Base-by-base conservation (phyloP, 2,797 vertebrate genomes). In the Toxotes lorentzi region DNA sequence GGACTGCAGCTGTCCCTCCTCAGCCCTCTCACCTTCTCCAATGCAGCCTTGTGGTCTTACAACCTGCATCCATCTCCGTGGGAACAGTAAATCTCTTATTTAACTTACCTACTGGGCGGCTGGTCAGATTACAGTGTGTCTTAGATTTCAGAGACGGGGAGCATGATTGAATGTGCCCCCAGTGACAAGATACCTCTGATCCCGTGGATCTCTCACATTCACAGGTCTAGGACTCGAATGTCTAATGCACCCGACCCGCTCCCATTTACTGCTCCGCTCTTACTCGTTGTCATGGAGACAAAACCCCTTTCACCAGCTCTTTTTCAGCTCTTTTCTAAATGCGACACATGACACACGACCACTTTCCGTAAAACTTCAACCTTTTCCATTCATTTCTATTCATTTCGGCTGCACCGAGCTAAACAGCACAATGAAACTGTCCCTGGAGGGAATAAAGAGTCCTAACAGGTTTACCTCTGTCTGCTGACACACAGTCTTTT, bases 261-360 rank as follows among this genome's bases (percentile, higher is more conserved):
- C 75, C 77, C 63, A 75, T 90, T 85, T 41, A 79, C 86, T 77
- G 79, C 81, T 76, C 84, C 14, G 34, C 73, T 88, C 83, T 82
- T 17, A 60, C 89, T 85, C 79, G 90, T 92, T 90, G 89, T 91
- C 91, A 93, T 91, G 90, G 93, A 89, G 90, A 93, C 91, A 84
- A 85, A 86, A n/a, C 63, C 79, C 56, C 64, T 79, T 50, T 76
- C 63, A 40, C 62, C 76, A 58, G 82, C 70, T 53, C 40, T 43
- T 40, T 41, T 30, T 41, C 21, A 23, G 69, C 62, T 77, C 24
- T 66, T 77, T 70, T 86, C 72, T 53, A 66, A 89, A 84, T 81
- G 85, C 68, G 59, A 76, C 79, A 70, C 83, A 57, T 81, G 68
- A 89, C 89, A 90, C 79, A 35, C 27, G 38, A 69, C 73, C 63